These are phyloP conservation scores for Ceratoteleas bidentatus DNA, from an alignment of 1,140 invertebrate species.

Conservation along the genomic window DNA sequence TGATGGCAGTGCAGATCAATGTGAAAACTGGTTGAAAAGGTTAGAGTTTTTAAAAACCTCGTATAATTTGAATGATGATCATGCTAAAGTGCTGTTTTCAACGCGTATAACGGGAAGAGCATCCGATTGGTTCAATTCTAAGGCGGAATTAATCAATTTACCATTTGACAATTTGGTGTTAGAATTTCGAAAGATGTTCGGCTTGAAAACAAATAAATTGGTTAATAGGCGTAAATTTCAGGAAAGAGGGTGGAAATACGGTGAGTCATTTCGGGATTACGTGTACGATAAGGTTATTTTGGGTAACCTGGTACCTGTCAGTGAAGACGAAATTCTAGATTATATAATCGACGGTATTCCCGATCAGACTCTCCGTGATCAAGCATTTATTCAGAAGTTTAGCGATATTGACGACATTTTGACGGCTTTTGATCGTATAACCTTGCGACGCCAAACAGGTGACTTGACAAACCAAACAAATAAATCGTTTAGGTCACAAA, in stretches of 20 bases:
- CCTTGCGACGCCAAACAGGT: slow-evolving; percentile 7
- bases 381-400: not conserved
- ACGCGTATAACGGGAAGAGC: not conserved
- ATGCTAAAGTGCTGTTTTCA: not conserved
- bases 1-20: not conserved
- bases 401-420: not conserved
- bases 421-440: slow-evolving; percentile 1
- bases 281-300: not conserved
- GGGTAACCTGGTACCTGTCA: slow-evolving; percentile 2
- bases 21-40: not conserved
- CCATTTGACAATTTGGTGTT: not conserved
- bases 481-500: not conserved
- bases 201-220: not conserved
- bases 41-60: not conserved
- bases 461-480: not conserved
- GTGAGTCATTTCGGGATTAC: slow-evolving; percentile 6
- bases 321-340: slow-evolving; percentile 1
- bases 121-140: not conserved
- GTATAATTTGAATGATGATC: not conserved
- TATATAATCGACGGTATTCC: not conserved
- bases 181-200: not conserved
- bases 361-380: not conserved
- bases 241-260: not conserved
- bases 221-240: not conserved
- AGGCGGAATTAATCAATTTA: not conserved